phyloP scores from a whole-genome alignment of 2,797 vertebrate species.

The Pygocentrus nattereri region DNA sequence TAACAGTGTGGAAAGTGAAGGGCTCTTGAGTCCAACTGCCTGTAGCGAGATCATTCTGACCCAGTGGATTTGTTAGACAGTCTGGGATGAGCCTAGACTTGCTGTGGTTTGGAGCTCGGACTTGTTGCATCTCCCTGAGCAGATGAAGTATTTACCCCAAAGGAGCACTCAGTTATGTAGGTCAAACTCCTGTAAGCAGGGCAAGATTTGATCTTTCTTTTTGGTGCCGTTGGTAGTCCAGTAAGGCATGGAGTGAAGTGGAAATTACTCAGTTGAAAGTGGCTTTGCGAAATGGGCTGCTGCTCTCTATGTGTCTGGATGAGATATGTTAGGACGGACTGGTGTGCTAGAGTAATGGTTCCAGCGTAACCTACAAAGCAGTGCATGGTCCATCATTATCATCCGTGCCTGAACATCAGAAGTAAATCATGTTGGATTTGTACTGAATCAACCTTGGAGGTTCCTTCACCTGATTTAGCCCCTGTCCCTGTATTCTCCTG shows the following conservation, averaged over 20 bases:
- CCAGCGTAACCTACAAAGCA: slow-evolving; percentile 38
- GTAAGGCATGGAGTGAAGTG: slow-evolving; percentile 14
- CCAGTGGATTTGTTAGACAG: slow-evolving; percentile 39
- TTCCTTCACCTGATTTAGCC: slow-evolving; percentile 32
- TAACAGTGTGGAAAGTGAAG: slow-evolving; percentile 2
- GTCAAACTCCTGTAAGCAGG: slow-evolving; percentile 45
- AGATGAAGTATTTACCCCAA: slow-evolving; percentile 47
- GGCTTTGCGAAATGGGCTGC: slow-evolving; percentile 21
- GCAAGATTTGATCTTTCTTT: slow-evolving; percentile 45
- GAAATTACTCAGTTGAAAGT: slow-evolving; percentile 25
- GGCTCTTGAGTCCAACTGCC: neutral
- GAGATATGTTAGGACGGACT: slow-evolving; percentile 25
- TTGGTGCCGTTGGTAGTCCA: neutral
- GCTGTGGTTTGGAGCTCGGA: slow-evolving; percentile 15
- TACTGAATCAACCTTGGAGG: slow-evolving; percentile 21
- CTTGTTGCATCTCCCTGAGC: slow-evolving; percentile 32
- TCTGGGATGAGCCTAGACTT: slow-evolving; percentile 26
- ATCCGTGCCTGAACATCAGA: slow-evolving; percentile 11
- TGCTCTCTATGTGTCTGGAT: slow-evolving; percentile 17
- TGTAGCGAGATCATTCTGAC: slow-evolving; percentile 5
- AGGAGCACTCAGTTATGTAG: slow-evolving; percentile 46
- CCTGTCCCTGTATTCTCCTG: slow-evolving; percentile 35
- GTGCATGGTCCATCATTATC: slow-evolving; percentile 31
- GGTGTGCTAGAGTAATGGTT: slow-evolving; percentile 32
- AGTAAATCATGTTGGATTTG: slow-evolving; percentile 37